Base-by-base conservation (phyloP, 2,888 invertebrate species). In the Clepsis dumicolana region DNA sequence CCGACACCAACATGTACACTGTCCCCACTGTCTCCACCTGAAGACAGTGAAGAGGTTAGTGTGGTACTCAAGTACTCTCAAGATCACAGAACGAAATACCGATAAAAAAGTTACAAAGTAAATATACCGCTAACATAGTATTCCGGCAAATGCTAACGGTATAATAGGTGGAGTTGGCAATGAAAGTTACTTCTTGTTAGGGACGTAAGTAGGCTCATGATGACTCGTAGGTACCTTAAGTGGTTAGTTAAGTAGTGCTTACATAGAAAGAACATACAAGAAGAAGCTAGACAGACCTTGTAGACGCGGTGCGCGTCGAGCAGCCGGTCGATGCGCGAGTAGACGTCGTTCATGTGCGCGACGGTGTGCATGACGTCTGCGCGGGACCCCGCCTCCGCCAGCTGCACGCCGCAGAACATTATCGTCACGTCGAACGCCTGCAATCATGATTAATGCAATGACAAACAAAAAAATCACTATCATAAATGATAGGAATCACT, bases 21-120 rank as follows among this genome's bases (percentile, higher is more conserved):
- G 94, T 96, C n/a, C 98, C 98, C 0, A 98, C 97, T 0, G 98
- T 98, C 92, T 98, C 98, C 69, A 98, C 98, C 97, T 97, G 81
- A 48, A 52, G 4, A 14, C n/a, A 38, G 0, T 14, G 4, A 38
- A 38, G 14, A 4, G 12, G 12, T 29, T 29, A 10, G 14, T 12
- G 32, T 5, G 29, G 8, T 5, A 7, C 8, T 5, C 5, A 29
- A 7, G 5, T 7, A 29, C 4, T 29, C 8, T 7, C 29, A 29
- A 7, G 5, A 29, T 7, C 29, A 29, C 8, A 7, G 8, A 29
- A 4, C 27, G 27, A n/a, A n/a, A n/a, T n/a, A n/a, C n/a, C n/a
- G n/a, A n/a, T n/a, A n/a, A n/a, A n/a, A n/a, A n/a, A n/a, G n/a
- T n/a, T n/a, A n/a, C n/a, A n/a, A n/a, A n/a, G n/a, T n/a, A n/a